A percentile compares a stretch with the other conserved stretches of the same genome.
These are phyloP conservation scores for Epistrophe grossulariae DNA, from an alignment of 2,888 invertebrate genomes.

Conservation along the genomic window DNA sequence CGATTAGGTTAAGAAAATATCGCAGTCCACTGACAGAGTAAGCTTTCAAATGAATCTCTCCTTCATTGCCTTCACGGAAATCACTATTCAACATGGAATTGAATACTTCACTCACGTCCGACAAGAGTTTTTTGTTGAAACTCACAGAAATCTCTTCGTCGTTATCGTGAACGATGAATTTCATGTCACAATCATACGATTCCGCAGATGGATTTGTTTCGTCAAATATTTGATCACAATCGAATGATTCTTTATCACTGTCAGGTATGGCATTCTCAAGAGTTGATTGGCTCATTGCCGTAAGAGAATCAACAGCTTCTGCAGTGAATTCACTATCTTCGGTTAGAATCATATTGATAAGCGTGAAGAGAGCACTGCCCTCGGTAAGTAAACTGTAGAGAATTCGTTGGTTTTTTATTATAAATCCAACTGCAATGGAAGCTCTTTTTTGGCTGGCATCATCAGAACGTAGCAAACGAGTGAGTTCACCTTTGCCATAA, in stretches of 20 bases:
- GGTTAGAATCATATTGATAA: slow-evolving; percentile 81
- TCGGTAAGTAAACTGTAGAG: slow-evolving; percentile 82
- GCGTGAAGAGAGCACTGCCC: slow-evolving; percentile 80
- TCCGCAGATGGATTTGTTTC: slow-evolving; percentile 19
- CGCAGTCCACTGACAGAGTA: slow-evolving; percentile 81
- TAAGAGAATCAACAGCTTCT: slow-evolving; percentile 82
- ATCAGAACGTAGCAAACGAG: slow-evolving; percentile 81
- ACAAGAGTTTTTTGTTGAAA: slow-evolving; percentile 82
- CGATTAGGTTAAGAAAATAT: slow-evolving; percentile 82
- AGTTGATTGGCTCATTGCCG: slow-evolving; percentile 80
- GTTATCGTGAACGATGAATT: slow-evolving; percentile 79
- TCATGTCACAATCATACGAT: slow-evolving; percentile 79
- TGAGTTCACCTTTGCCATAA: slow-evolving; percentile 83
- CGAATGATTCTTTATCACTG: slow-evolving; percentile 72
- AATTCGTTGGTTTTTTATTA: slow-evolving; percentile 81
- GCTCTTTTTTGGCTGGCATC: slow-evolving; percentile 81
- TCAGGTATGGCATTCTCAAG: slow-evolving; percentile 80
- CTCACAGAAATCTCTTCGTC: slow-evolving; percentile 69
- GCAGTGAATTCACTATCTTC: slow-evolving; percentile 80
- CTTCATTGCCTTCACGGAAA: slow-evolving; percentile 82
- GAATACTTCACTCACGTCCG: slow-evolving; percentile 83
- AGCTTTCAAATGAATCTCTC: slow-evolving; percentile 82
- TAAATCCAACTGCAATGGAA: slow-evolving; percentile 82
- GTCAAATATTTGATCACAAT: slow-evolving; percentile 76
- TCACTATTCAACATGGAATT: slow-evolving; percentile 83